phyloP scores from a whole-genome alignment of 2,113 vertebrate species.

The Elanoides forficatus region DNA sequence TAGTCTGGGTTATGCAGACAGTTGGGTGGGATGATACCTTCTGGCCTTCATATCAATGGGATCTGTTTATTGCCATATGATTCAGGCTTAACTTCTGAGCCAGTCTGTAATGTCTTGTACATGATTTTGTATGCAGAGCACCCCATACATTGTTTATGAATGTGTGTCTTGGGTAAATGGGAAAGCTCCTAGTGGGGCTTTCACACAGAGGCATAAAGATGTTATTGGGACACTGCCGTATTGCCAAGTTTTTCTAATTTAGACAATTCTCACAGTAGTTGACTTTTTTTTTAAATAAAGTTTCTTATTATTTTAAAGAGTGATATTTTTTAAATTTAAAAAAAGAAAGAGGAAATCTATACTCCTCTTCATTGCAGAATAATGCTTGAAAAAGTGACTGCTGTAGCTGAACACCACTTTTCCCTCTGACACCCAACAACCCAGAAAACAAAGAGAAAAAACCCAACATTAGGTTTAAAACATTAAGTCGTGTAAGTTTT shows the following conservation, averaged over 20 bases:
- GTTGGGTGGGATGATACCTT: constrained; percentile 39
- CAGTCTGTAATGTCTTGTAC: background rate
- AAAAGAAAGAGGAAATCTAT: background rate
- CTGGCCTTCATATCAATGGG: constrained; percentile 36
- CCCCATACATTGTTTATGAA: background rate
- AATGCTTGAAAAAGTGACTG: background rate
- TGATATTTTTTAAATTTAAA: background rate
- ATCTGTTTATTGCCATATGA: background rate
- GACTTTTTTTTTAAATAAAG: background rate
- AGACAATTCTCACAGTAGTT: background rate
- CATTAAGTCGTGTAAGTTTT: background rate
- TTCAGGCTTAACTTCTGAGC: constrained; percentile 19
- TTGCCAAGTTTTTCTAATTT: background rate
- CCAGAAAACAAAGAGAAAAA: background rate
- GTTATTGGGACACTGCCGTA: background rate
- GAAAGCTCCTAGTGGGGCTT: background rate
- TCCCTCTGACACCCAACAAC: background rate
- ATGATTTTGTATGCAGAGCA: constrained; percentile 12
- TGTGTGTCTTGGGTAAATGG: constrained; percentile 7
- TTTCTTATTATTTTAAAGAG: background rate
- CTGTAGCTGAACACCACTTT: background rate
- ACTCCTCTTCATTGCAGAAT: background rate
- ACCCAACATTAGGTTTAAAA: background rate
- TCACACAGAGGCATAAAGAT: background rate
- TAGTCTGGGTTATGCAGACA: constrained; percentile 24